These are phyloP conservation scores for Callosobruchus maculatus DNA, from an alignment of 2,888 invertebrate species.

Conservation along the genomic window DNA sequence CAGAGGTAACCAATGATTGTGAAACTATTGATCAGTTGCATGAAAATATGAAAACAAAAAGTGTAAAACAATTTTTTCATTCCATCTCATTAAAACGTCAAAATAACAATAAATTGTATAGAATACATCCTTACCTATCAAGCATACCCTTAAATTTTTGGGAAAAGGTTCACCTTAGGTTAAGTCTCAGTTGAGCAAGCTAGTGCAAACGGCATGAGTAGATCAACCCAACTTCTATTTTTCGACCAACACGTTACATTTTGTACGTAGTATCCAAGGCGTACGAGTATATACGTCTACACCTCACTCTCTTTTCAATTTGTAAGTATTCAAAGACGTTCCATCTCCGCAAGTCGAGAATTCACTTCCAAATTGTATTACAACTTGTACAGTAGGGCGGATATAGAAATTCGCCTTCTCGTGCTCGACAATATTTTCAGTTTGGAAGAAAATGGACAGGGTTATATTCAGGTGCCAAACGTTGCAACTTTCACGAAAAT, in stretches of 20 bases:
- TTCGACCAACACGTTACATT: background rate
- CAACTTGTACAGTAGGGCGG: background rate
- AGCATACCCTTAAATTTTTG: too few species aligned
- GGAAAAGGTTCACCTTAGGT: too few species aligned
- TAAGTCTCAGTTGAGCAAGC: too few species aligned
- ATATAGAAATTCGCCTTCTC: background rate
- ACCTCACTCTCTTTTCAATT: conserved; percentile 1
- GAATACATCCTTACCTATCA: too few species aligned
- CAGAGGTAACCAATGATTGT: too few species aligned
- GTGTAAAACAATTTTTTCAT: too few species aligned
- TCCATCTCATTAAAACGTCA: too few species aligned
- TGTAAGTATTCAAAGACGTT: conserved; percentile 4
- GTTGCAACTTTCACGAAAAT: too few species aligned
- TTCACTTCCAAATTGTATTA: conserved; percentile 3
- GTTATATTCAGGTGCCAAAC: background rate
- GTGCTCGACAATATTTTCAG: background rate
- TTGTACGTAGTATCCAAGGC: background rate
- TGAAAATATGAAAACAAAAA: too few species aligned
- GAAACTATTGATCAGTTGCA: too few species aligned
- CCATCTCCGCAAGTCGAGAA: conserved; percentile 2
- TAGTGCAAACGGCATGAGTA: too few species aligned
- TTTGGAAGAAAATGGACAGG: background rate
- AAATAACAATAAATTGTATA: too few species aligned
- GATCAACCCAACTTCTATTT: background rate
- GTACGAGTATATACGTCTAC: background rate